These are phyloP conservation scores for Cassiopea andromeda DNA, from an alignment of 30 jellyfish, hydroid and myxozoan species.

Conservation along the genomic window DNA sequence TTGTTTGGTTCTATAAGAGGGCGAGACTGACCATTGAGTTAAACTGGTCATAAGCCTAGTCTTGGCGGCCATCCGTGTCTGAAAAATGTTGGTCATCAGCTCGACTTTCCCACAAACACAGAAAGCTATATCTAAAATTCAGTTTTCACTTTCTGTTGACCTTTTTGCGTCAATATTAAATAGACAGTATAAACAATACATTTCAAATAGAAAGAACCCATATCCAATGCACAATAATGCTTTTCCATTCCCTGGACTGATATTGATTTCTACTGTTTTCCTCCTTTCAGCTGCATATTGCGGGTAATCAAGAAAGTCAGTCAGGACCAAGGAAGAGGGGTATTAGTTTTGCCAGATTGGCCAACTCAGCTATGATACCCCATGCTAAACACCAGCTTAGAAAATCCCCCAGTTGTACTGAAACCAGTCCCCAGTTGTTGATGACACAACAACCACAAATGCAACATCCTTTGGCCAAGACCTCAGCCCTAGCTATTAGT, in stretches of 20 bases:
- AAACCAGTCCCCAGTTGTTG: slow-evolving; percentile 5
- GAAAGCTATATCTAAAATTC: background rate
- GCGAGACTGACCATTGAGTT: no score
- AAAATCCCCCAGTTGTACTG: slow-evolving; percentile 6
- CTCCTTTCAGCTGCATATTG: slow-evolving; percentile 44
- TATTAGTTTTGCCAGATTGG: slow-evolving; percentile 68
- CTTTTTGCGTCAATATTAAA: slow-evolving; percentile 52
- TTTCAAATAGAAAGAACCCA: slow-evolving; percentile 49
- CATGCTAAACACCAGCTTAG: background rate
- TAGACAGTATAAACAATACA: background rate
- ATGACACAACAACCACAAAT: slow-evolving; percentile 14
- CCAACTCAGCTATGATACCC: slow-evolving; percentile 79
- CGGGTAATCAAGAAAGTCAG: background rate
- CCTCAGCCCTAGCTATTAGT: background rate
- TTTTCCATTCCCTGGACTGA: slow-evolving; percentile 20
- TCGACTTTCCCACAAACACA: no score
- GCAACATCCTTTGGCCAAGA: slow-evolving; percentile 21
- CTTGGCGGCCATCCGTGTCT: no score
- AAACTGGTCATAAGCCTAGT: no score
- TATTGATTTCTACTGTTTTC: slow-evolving; percentile 33
- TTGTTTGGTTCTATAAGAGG: no score
- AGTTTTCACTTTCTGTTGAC: slow-evolving; percentile 13
- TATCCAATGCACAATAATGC: slow-evolving; percentile 26
- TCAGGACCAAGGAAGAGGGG: slow-evolving; percentile 50
- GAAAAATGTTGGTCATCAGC: no score